Percentiles rank a stretch among this genome's conserved stretches.
Evolutionary conservation across 2,888 invertebrate genomes (phyloP).

Genomic region (Pseudeuparius sepicola): DNA sequence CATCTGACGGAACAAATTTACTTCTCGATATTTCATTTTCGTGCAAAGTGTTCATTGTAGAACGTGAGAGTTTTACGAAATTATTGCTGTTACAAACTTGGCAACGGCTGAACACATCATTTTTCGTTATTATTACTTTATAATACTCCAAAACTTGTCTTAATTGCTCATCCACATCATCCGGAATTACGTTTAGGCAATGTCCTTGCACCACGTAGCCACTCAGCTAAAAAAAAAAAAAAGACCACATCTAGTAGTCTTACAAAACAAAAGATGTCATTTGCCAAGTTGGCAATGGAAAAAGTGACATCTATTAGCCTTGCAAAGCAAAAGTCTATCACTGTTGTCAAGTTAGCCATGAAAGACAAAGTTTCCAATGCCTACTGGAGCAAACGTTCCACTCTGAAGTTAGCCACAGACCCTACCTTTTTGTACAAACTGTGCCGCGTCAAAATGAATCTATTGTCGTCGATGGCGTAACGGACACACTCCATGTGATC

Average conservation of each 20-base stretch:
- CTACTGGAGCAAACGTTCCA: too few species aligned
- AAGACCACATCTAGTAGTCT: neutral
- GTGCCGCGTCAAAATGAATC: conserved; percentile 49
- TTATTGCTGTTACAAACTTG: conserved; percentile 49
- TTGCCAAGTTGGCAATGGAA: too few species aligned
- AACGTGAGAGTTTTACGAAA: conserved; percentile 39
- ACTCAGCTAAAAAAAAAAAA: conserved; percentile 31
- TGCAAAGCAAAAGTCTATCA: too few species aligned
- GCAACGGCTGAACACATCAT: conserved; percentile 63
- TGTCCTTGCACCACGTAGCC: conserved; percentile 46
- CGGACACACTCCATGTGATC: conserved; percentile 44
- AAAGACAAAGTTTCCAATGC: too few species aligned
- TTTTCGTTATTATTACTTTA: conserved; percentile 50
- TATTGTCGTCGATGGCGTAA: conserved; percentile 42
- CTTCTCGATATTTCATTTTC: conserved; percentile 19
- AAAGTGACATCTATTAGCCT: too few species aligned
- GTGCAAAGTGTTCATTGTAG: conserved; percentile 36
- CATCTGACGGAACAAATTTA: conserved; percentile 20
- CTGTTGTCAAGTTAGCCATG: too few species aligned
- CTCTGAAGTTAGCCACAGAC: too few species aligned
- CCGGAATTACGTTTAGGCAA: conserved; percentile 50
- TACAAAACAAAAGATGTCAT: neutral
- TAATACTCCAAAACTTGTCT: conserved; percentile 55
- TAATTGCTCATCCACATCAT: conserved; percentile 51
- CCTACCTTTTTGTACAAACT: conserved; percentile 38